Evolutionary conservation across 2,113 vertebrate species (phyloP), one percentile per base, ranked within the genome.

Genomic region (Etheostoma spectabile): DNA sequence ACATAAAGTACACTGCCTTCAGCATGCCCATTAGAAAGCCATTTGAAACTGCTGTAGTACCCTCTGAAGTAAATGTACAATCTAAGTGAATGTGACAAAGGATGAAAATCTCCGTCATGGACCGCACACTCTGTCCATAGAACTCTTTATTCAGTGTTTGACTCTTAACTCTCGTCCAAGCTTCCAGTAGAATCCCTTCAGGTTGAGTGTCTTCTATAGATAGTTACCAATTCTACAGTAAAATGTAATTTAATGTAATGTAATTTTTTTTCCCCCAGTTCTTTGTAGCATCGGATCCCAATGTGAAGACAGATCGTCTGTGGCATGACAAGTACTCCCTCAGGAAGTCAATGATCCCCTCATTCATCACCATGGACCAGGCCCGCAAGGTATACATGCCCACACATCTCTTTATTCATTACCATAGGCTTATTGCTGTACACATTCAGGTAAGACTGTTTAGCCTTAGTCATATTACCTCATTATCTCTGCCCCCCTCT

Each of bases 261-360:
- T 16, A 2, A n/a, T 65, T 45, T 0, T 46, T 19, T 8, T 85
- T 51, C 67, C 22, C 8, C 21, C 12, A 99, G 98, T 99, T 99
- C 88, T 99, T 99, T 84, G 98, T 99, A 81, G 98, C 98, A 3
- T 99, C 98, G 6, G 98, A 99, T 92, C 98, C 98, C 21, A 96
- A 98, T 3, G 97, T 99, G 62, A 99, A 99, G 94, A 95, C 98
- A 0, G 98, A 99, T 88, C 94, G 98, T 2, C 94, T 99, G 69
- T 99, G 98, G 98, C 98, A 99, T 30, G 98, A 99, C 91, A 99
- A 99, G 73, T 99, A 99, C 65, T 97, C 97, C 22, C 90, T 99
- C 89, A 96, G 98, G 90, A 99, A 97, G 80, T 98, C 97, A 0
- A 99, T 99, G 98, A 98, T 99, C 77, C 98, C 98, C 1, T 97